Conservation (phyloP, 2,797 vertebrate genomes). For the Enteromius treurensis region DNA sequence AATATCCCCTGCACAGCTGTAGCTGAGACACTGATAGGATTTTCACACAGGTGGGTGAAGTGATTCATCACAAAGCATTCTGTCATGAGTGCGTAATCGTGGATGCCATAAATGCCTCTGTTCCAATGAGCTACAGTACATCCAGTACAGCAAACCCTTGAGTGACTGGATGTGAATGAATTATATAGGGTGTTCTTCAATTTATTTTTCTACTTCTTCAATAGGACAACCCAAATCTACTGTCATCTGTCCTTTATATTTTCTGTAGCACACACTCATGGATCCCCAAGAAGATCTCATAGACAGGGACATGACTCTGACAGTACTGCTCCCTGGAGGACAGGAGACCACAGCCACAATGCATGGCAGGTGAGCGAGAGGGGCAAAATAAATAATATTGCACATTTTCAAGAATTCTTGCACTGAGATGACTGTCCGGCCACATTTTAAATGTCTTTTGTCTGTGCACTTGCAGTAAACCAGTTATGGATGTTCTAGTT, state of each 20-base stretch:
- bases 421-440: not conserved
- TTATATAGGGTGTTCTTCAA: not conserved
- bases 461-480: slow-evolving; percentile 77
- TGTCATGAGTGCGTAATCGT: not conserved
- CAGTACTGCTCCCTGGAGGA: slow-evolving; percentile 88
- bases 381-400: not conserved
- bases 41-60: slow-evolving; percentile 26
- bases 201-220: not conserved
- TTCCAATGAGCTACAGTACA: not conserved
- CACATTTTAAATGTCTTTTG: not conserved
- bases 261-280: slow-evolving; percentile 66
- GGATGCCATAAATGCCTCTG: not conserved
- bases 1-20: slow-evolving; percentile 7
- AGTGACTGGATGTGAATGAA: not conserved
- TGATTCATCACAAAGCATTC: not conserved
- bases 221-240: slow-evolving; percentile 11
- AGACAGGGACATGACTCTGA: slow-evolving; percentile 82
- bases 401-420: not conserved
- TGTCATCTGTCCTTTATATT: not conserved
- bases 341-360: slow-evolving; percentile 81
- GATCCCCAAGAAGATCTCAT: slow-evolving; percentile 81
- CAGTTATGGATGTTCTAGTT: slow-evolving; percentile 93
- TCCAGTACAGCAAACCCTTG: not conserved
- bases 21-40: slow-evolving; percentile 15
- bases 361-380: slow-evolving; percentile 81